Conservation (phyloP, 2,888 invertebrate species). For the Panorpa germanica region DNA sequence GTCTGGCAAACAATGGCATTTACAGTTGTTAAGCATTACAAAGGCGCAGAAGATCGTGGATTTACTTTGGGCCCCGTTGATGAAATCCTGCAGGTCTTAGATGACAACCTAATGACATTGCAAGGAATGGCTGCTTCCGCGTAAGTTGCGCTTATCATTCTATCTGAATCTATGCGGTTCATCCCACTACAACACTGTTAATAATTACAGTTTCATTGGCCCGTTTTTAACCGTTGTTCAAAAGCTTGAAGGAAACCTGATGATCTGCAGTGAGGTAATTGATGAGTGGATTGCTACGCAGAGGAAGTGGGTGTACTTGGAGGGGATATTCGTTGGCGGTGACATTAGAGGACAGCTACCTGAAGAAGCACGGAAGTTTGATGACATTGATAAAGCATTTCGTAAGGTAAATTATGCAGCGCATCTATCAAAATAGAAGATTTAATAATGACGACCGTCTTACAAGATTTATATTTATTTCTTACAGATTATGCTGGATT, state of each 20-base stretch:
- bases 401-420: slow-evolving; percentile 32
- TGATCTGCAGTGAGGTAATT: slow-evolving; percentile 66
- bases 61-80: slow-evolving; percentile 63
- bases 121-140: slow-evolving; percentile 83
- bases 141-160: slow-evolving; percentile 22
- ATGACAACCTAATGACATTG: slow-evolving; percentile 77
- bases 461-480: slow-evolving; percentile 3
- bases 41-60: slow-evolving; percentile 63
- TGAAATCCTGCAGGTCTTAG: slow-evolving; percentile 62
- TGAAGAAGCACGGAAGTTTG: slow-evolving; percentile 79
- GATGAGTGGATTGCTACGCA: slow-evolving; percentile 79
- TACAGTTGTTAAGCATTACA: slow-evolving; percentile 42
- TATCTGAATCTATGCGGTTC: not conserved
- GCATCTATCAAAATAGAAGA: slow-evolving; percentile 2
- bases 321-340: slow-evolving; percentile 80
- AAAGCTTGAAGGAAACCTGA: slow-evolving; percentile 67
- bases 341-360: slow-evolving; percentile 76
- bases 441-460: not conserved
- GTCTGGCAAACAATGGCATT: slow-evolving; percentile 48
- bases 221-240: slow-evolving; percentile 71
- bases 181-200: not conserved
- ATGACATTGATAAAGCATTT: slow-evolving; percentile 68
- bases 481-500: slow-evolving; percentile 63
- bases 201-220: slow-evolving; percentile 51
- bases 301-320: slow-evolving; percentile 79